Evolutionary conservation across 2,113 vertebrate species (phyloP).

Genomic region (Calonectris borealis): DNA sequence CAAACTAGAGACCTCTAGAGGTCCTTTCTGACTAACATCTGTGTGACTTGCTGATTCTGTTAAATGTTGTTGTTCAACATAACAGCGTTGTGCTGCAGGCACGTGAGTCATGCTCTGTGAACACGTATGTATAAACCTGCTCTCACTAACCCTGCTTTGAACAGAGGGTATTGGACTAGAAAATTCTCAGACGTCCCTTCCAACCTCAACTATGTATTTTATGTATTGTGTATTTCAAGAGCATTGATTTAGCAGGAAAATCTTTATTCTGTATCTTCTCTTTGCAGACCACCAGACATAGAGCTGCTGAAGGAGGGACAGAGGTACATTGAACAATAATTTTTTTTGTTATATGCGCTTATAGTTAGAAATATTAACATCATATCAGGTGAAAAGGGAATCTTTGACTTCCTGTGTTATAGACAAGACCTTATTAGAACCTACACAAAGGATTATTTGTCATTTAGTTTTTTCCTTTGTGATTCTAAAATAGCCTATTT

Average conservation of each 20-base stretch:
- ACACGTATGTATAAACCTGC: background rate
- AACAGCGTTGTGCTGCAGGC: background rate
- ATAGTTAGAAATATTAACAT: conserved; percentile 15
- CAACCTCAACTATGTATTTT: background rate
- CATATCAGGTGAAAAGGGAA: conserved; percentile 22
- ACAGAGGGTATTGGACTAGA: background rate
- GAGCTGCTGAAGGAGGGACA: conserved; percentile 84
- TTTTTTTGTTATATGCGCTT: background rate
- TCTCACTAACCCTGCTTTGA: background rate
- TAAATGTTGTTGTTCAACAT: background rate
- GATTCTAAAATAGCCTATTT: conserved; percentile 66
- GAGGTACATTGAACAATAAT: conserved; percentile 72
- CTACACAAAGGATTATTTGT: conserved; percentile 52
- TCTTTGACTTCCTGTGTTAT: conserved; percentile 56
- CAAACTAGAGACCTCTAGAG: background rate
- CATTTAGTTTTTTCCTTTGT: conserved; percentile 66
- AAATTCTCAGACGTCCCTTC: background rate
- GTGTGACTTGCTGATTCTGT: background rate
- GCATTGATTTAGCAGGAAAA: background rate
- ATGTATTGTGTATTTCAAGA: background rate
- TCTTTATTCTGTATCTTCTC: conserved; percentile 19
- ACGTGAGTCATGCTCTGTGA: rapidly evolving
- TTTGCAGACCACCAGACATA: conserved; percentile 80
- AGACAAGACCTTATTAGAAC: conserved; percentile 30
- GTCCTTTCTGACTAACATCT: background rate